Percentiles rank a stretch among this genome's conserved stretches.
These are phyloP conservation scores for Baronia brevicornis DNA, from an alignment of 2,888 invertebrate genomes.

Conservation along the genomic window DNA sequence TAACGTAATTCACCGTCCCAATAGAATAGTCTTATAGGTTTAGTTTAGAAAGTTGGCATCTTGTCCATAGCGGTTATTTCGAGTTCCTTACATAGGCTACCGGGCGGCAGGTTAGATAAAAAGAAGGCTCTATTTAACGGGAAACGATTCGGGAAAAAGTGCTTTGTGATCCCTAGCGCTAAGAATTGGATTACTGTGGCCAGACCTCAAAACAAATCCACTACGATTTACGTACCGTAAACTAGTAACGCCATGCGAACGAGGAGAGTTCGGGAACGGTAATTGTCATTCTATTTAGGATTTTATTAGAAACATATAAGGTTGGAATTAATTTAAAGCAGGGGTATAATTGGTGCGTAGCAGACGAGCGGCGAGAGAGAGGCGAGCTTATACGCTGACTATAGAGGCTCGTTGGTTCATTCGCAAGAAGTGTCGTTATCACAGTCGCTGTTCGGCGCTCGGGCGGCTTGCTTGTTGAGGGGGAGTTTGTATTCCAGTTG, in stretches of 20 bases:
- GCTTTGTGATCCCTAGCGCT: slow-evolving; percentile 47
- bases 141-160: slow-evolving; percentile 58
- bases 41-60: slow-evolving; percentile 73
- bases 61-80: slow-evolving; percentile 67
- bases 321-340: slow-evolving; percentile 35
- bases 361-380: slow-evolving; percentile 43
- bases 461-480: slow-evolving; percentile 53
- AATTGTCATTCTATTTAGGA: slow-evolving; percentile 40
- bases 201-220: slow-evolving; percentile 64
- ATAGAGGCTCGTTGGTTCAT: slow-evolving; percentile 62
- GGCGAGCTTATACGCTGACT: slow-evolving; percentile 55
- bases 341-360: slow-evolving; percentile 40
- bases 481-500: slow-evolving; percentile 28
- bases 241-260: slow-evolving; percentile 66
- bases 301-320: slow-evolving; percentile 39
- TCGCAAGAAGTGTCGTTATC: slow-evolving; percentile 67
- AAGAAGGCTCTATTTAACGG: slow-evolving; percentile 63
- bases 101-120: slow-evolving; percentile 51
- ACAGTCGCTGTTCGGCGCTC: slow-evolving; percentile 71
- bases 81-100: slow-evolving; percentile 59
- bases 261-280: slow-evolving; percentile 43
- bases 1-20: slow-evolving; percentile 59
- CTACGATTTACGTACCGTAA: slow-evolving; percentile 73
- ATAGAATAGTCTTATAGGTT: slow-evolving; percentile 60
- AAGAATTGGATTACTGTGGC: slow-evolving; percentile 66